A percentile compares a stretch with the other conserved stretches of the same genome.
Evolutionary conservation across 2,888 invertebrate species (phyloP).

Genomic region (Mantis religiosa): DNA sequence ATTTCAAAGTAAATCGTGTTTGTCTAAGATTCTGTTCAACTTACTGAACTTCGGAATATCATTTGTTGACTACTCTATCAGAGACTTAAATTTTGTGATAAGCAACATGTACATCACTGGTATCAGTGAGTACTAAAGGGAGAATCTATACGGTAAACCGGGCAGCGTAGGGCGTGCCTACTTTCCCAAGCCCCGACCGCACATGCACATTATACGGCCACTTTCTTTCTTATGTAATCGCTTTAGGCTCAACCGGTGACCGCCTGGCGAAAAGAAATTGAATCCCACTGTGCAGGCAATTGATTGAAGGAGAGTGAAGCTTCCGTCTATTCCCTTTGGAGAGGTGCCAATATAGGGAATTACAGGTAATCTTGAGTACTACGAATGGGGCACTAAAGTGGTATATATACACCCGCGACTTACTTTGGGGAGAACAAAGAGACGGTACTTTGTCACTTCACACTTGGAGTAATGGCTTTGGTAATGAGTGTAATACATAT

Average conservation of each 20-base stretch:
- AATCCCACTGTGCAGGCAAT: neutral
- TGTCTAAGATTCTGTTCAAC: too few relatives aligned
- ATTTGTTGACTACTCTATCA: too few relatives aligned
- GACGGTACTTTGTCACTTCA: too few relatives aligned
- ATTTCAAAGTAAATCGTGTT: too few relatives aligned
- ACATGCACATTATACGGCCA: neutral
- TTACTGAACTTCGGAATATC: too few relatives aligned
- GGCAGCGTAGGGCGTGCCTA: neutral
- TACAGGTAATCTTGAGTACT: neutral
- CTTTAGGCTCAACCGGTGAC: neutral
- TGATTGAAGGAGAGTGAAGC: neutral
- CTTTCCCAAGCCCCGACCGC: neutral
- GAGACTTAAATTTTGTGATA: neutral
- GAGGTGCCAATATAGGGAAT: neutral
- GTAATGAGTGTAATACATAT: too few relatives aligned
- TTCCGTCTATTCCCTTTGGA: neutral
- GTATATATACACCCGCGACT: too few relatives aligned
- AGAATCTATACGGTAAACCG: neutral
- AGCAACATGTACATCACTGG: too few relatives aligned
- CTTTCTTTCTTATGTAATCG: neutral
- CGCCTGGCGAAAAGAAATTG: neutral
- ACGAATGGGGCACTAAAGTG: neutral
- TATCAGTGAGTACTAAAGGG: neutral
- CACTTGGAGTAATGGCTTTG: too few relatives aligned
- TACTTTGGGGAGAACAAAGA: too few relatives aligned